Evolutionary conservation across 2,113 vertebrate species (phyloP).

Genomic region (Actenoides hombroni): DNA sequence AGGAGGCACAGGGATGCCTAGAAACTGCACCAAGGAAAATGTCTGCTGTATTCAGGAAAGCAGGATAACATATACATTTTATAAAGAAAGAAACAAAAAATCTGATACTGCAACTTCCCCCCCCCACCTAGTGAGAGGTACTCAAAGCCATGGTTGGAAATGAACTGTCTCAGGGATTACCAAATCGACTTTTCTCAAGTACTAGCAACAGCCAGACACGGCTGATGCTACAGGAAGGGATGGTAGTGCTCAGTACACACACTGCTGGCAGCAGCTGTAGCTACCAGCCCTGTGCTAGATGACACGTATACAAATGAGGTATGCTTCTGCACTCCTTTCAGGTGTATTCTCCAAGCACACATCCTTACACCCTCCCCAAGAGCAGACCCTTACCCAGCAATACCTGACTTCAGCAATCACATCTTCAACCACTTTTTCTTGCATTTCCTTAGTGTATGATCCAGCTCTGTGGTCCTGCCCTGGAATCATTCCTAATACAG

Average conservation of each 20-base stretch:
- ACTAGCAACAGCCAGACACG: not conserved
- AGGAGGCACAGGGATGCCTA: not conserved
- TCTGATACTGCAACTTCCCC: accelerated
- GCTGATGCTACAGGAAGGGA: not conserved
- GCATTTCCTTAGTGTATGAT: not conserved
- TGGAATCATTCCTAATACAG: not conserved
- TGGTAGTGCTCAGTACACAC: not conserved
- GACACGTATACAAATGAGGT: accelerated
- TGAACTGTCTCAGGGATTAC: not conserved
- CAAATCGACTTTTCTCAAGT: not conserved
- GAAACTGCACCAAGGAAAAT: not conserved
- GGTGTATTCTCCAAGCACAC: not conserved
- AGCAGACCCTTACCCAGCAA: not conserved
- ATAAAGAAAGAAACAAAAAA: not conserved
- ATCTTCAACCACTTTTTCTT: not conserved
- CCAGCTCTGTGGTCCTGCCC: not conserved
- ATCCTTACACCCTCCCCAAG: not conserved
- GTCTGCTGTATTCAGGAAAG: not conserved
- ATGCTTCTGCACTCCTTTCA: not conserved
- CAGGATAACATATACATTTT: not conserved
- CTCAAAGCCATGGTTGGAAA: not conserved
- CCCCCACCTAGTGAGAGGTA: not conserved
- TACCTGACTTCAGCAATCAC: not conserved
- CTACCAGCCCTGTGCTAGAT: not conserved
- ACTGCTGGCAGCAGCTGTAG: not conserved